Evolutionary conservation across 2,797 vertebrate species (phyloP).

Genomic region (Petrocephalus schoutedeni): DNA sequence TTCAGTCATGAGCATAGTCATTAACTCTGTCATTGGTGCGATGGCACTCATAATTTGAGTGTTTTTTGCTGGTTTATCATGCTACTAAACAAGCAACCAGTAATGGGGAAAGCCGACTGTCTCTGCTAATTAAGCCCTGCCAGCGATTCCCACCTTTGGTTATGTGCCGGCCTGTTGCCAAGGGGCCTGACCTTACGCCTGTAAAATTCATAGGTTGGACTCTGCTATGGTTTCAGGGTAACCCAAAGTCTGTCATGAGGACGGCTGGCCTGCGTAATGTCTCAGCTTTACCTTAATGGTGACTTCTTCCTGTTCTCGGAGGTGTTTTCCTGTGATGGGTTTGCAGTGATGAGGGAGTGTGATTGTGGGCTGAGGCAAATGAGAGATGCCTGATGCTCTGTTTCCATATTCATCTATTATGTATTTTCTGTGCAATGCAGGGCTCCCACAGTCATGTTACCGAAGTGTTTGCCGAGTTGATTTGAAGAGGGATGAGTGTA

Average conservation of each 20-base stretch:
- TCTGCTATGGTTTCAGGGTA: background rate
- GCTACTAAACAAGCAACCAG: background rate
- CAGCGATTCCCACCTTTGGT: background rate
- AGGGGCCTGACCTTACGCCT: background rate
- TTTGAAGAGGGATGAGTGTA: background rate
- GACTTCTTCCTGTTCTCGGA: background rate
- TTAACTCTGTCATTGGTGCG: conserved; percentile 21
- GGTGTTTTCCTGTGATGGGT: background rate
- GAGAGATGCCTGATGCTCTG: background rate
- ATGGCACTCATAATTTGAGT: conserved; percentile 25
- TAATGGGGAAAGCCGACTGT: background rate
- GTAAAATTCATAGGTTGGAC: background rate
- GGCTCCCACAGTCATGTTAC: background rate
- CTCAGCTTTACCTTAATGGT: background rate
- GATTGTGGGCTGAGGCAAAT: background rate
- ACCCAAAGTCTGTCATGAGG: background rate
- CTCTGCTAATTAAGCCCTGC: background rate
- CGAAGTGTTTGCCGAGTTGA: background rate
- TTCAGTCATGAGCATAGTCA: conserved; percentile 20
- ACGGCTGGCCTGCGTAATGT: background rate
- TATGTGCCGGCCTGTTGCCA: background rate
- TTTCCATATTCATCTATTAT: background rate
- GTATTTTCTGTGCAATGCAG: background rate
- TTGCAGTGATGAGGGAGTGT: background rate
- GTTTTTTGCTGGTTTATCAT: conserved; percentile 8